Evolutionary conservation across 2,113 vertebrate species (phyloP).

Genomic region (Protomyctophum bolini): DNA sequence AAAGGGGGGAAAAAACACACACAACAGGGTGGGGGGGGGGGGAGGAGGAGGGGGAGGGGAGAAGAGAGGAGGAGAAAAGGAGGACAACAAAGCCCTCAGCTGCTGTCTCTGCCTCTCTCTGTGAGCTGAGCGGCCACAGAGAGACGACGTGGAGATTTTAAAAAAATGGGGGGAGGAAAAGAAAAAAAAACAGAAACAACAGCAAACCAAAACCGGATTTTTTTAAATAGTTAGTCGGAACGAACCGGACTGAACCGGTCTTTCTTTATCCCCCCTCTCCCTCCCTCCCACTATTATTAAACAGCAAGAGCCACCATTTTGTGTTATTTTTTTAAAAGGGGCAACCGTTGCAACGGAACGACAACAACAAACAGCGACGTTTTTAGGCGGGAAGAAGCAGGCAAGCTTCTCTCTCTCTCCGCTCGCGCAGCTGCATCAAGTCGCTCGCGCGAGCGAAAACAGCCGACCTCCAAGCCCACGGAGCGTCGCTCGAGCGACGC

Average conservation of each 20-base stretch:
- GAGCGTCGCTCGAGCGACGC: not conserved
- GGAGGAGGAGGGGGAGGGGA: not conserved
- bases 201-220: no score
- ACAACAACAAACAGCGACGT: not conserved
- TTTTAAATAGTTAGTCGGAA: not conserved
- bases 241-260: slow-evolving; percentile 5
- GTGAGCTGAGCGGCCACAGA: no score
- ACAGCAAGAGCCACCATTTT: not conserved
- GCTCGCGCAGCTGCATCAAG: no score
- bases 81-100: not conserved
- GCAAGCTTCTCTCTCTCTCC: no score
- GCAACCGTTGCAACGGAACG: not conserved
- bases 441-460: no score
- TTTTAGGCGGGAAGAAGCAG: not conserved
- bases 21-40: slow-evolving; percentile 67
- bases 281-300: not conserved
- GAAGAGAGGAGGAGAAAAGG: slow-evolving; percentile 24
- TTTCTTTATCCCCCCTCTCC: slow-evolving; percentile 45
- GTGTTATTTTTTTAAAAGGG: not conserved
- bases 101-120: not conserved
- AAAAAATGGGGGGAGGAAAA: not conserved
- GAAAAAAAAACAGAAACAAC: not conserved
- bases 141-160: no score
- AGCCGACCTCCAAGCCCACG: slow-evolving; percentile 17
- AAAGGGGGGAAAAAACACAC: slow-evolving; percentile 10